Evolutionary conservation across 2,113 vertebrate species (phyloP).

Genomic region (Dissostichus mawsoni): DNA sequence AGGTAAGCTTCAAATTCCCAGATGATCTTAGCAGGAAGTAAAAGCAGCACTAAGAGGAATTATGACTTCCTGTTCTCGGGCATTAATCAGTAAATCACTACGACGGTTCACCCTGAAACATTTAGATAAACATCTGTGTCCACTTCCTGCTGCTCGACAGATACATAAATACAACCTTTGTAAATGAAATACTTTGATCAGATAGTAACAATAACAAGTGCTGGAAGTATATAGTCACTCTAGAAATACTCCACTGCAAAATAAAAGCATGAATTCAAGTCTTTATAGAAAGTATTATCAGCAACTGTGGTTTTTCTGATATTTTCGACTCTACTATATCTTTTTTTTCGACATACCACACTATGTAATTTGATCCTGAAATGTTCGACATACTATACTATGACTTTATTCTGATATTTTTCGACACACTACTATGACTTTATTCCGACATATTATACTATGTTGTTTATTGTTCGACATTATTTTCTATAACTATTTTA

Average conservation of each 20-base stretch:
- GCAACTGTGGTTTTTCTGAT: not conserved
- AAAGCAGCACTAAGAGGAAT: slow-evolving; percentile 33
- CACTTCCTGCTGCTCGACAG: slow-evolving; percentile 2
- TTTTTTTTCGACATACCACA: too few relatives aligned
- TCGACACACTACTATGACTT: not conserved
- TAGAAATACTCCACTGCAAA: not conserved
- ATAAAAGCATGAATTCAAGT: not conserved
- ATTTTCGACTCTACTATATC: too few relatives aligned
- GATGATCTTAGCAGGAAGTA: slow-evolving; percentile 36
- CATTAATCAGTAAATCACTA: not conserved
- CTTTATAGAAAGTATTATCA: not conserved
- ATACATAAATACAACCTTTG: not conserved
- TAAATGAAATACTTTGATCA: not conserved
- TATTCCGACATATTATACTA: not conserved
- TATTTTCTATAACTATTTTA: too few relatives aligned
- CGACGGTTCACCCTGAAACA: not conserved
- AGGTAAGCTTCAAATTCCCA: slow-evolving; percentile 38
- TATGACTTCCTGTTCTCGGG: slow-evolving; percentile 18
- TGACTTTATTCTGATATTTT: too few relatives aligned
- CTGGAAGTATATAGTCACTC: not conserved
- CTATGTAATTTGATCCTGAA: too few relatives aligned
- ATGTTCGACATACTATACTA: too few relatives aligned
- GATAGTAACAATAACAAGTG: not conserved
- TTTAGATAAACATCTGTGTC: slow-evolving; percentile 7
- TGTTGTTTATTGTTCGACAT: too few relatives aligned